Percentiles rank a stretch among this genome's conserved stretches.
Evolutionary conservation across 2,888 invertebrate genomes (phyloP).

Genomic region (Eumacrocentrus americanus): DNA sequence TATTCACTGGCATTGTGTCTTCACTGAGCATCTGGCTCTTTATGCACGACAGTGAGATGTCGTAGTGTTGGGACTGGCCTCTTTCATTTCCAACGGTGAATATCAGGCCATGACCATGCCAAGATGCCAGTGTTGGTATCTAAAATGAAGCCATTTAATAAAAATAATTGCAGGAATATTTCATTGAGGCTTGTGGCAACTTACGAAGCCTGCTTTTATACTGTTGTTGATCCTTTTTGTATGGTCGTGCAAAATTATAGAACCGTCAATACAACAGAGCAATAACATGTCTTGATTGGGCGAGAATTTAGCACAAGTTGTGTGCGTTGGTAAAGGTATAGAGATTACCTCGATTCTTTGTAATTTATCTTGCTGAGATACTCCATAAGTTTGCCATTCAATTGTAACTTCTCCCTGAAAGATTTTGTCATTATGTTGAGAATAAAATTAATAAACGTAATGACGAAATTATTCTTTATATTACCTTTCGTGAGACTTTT

Average conservation of each 20-base stretch:
- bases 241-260: conserved; percentile 80
- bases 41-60: conserved; percentile 72
- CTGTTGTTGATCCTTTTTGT: conserved; percentile 76
- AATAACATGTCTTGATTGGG: conserved; percentile 77
- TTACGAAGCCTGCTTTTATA: conserved; percentile 81
- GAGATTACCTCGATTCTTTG: conserved; percentile 72
- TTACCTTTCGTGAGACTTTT: conserved; percentile 72
- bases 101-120: conserved; percentile 76
- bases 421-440: conserved; percentile 34
- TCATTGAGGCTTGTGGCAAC: conserved; percentile 47
- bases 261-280: conserved; percentile 84
- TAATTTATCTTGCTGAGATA: conserved; percentile 66
- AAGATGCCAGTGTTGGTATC: conserved; percentile 72
- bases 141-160: conserved; percentile 46
- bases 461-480: conserved; percentile 30
- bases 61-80: conserved; percentile 78
- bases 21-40: conserved; percentile 72
- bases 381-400: conserved; percentile 71
- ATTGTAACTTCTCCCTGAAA: conserved; percentile 71
- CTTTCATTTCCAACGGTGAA: conserved; percentile 73
- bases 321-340: conserved; percentile 74
- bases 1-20: conserved; percentile 67
- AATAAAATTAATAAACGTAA: conserved; percentile 31
- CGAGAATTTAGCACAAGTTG: conserved; percentile 70
- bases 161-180: conserved; percentile 2